Evolutionary conservation across 2,888 invertebrate species (phyloP).

Genomic region (Stegophylla sp.): DNA sequence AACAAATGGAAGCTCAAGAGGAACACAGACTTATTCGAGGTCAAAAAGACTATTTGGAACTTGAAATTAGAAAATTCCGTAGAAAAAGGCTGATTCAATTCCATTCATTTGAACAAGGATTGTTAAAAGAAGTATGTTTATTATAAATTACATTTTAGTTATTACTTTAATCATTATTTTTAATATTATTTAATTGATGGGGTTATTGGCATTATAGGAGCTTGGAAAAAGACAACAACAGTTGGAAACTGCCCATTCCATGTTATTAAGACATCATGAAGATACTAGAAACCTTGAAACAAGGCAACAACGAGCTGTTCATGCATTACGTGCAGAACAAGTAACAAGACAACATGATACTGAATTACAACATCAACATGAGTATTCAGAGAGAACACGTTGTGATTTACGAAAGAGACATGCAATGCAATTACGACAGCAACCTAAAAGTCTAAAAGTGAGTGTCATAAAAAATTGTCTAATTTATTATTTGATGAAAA

Average conservation of each 20-base stretch:
- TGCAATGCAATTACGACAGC: conserved; percentile 94
- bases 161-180: background rate
- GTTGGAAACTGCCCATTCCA: conserved; percentile 90
- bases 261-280: conserved; percentile 94
- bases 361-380: conserved; percentile 92
- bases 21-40: conserved; percentile 85
- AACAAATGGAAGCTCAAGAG: conserved; percentile 88
- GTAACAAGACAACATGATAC: conserved; percentile 90
- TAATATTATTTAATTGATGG: conserved; percentile 23
- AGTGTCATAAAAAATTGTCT: conserved; percentile 28
- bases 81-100: conserved; percentile 85
- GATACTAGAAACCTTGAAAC: conserved; percentile 96
- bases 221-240: conserved; percentile 93
- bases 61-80: conserved; percentile 90
- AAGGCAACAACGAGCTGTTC: conserved; percentile 92
- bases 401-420: conserved; percentile 96
- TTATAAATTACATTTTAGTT: background rate
- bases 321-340: conserved; percentile 87
- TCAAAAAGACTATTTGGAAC: conserved; percentile 88
- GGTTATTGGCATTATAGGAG: conserved; percentile 71
- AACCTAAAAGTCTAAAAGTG: conserved; percentile 97
- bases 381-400: conserved; percentile 94
- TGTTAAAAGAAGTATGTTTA: conserved; percentile 79
- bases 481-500: too few relatives aligned
- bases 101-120: conserved; percentile 89